Evolutionary conservation across 2,113 vertebrate species (phyloP).

Genomic region (Diphyllodes magnificus): DNA sequence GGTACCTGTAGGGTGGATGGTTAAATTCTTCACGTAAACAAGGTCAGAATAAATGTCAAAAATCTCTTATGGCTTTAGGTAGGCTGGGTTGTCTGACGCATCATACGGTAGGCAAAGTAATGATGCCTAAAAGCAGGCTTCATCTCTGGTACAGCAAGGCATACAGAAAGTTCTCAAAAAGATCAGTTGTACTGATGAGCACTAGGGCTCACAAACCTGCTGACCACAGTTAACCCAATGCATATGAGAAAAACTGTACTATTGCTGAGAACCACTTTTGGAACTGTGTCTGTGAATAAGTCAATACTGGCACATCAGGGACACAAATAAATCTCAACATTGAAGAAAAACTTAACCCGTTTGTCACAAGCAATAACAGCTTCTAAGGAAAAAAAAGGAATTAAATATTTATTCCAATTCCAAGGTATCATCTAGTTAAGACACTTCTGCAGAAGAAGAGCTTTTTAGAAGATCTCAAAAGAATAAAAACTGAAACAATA

Average conservation of each 20-base stretch:
- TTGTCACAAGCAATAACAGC: background rate
- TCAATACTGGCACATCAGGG: background rate
- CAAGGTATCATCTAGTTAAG: background rate
- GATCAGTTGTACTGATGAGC: background rate
- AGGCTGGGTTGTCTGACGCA: background rate
- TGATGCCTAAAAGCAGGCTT: background rate
- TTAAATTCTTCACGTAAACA: background rate
- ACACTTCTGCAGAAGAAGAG: background rate
- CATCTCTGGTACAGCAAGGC: background rate
- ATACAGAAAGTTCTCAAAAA: background rate
- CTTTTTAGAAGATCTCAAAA: background rate
- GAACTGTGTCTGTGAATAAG: background rate
- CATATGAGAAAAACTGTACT: background rate
- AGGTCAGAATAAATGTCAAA: background rate
- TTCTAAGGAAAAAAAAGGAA: background rate
- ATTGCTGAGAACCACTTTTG: background rate
- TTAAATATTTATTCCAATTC: background rate
- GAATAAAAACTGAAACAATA: background rate
- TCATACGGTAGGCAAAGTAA: background rate
- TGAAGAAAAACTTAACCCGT: background rate
- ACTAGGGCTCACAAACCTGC: background rate
- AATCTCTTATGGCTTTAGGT: background rate
- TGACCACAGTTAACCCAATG: background rate
- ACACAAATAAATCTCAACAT: background rate
- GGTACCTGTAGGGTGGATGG: background rate